Evolutionary conservation across 2,797 vertebrate species (phyloP).

Genomic region (Poeciliopsis infans): DNA sequence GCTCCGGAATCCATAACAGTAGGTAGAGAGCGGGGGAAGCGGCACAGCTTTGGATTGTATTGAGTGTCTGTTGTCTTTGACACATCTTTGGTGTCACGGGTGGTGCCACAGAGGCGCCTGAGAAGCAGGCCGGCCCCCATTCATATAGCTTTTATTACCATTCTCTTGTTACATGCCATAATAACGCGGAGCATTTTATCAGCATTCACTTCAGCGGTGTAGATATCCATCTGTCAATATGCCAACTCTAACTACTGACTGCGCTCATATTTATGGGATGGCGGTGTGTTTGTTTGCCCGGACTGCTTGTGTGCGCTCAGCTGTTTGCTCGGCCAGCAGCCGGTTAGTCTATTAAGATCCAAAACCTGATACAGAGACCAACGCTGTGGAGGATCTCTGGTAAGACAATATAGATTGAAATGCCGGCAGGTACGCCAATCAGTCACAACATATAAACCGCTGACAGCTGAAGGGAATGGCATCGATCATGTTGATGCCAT

Average conservation of each 20-base stretch:
- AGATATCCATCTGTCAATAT: constrained; percentile 74
- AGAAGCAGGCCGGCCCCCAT: constrained; percentile 65
- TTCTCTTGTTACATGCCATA: constrained; percentile 75
- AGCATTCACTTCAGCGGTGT: constrained; percentile 66
- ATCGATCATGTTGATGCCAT: not conserved
- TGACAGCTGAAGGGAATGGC: constrained; percentile 6
- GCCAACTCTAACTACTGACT: constrained; percentile 53
- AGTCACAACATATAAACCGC: constrained; percentile 15
- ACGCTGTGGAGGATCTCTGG: constrained; percentile 11
- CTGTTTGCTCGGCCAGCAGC: constrained; percentile 11
- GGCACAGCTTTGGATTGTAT: constrained; percentile 70
- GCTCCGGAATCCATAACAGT: constrained; percentile 68
- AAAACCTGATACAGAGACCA: constrained; percentile 19
- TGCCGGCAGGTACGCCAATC: not conserved
- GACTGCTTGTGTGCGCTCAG: not conserved
- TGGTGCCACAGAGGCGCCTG: constrained; percentile 77
- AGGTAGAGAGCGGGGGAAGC: constrained; percentile 37
- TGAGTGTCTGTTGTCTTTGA: constrained; percentile 76
- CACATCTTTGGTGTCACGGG: constrained; percentile 80
- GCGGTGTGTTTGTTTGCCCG: constrained; percentile 35
- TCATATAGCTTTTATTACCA: constrained; percentile 74
- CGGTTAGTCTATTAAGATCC: constrained; percentile 66
- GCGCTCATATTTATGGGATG: constrained; percentile 46
- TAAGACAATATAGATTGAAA: constrained; percentile 20
- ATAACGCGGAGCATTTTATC: constrained; percentile 62